Percentiles rank a stretch among this genome's conserved stretches.
Conservation (phyloP, 2,888 invertebrate species). For the Conistra vaccinii region DNA sequence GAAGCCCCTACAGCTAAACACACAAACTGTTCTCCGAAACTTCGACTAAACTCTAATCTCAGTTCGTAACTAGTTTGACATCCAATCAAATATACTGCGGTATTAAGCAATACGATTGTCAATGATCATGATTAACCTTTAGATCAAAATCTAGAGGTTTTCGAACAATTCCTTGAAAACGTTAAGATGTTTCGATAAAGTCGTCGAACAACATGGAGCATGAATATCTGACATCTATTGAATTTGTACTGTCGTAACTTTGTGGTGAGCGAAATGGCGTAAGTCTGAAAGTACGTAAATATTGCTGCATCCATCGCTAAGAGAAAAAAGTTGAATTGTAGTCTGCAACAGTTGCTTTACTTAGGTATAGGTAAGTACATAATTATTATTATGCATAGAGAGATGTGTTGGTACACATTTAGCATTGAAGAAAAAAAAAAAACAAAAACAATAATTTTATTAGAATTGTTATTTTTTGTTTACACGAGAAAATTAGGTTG, state of each 20-base stretch:
- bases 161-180: constrained; percentile 65
- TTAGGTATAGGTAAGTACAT: background rate
- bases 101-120: constrained; percentile 53
- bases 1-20: constrained; percentile 48
- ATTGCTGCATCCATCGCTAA: background rate
- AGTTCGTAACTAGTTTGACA: constrained; percentile 62
- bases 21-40: constrained; percentile 50
- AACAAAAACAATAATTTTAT: background rate
- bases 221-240: constrained; percentile 67
- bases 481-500: background rate
- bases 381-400: background rate
- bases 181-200: constrained; percentile 68
- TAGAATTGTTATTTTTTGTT: background rate
- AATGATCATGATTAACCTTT: constrained; percentile 59
- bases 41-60: constrained; percentile 38
- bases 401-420: background rate
- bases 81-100: constrained; percentile 55
- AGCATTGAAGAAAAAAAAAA: too few species aligned
- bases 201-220: constrained; percentile 60
- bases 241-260: constrained; percentile 50
- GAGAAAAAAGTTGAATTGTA: background rate
- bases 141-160: constrained; percentile 61
- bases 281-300: constrained; percentile 23
- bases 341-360: background rate
- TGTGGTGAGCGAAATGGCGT: constrained; percentile 24